phyloP scores from a whole-genome alignment of 2,113 vertebrate species.

The Atlantisia rogersi region DNA sequence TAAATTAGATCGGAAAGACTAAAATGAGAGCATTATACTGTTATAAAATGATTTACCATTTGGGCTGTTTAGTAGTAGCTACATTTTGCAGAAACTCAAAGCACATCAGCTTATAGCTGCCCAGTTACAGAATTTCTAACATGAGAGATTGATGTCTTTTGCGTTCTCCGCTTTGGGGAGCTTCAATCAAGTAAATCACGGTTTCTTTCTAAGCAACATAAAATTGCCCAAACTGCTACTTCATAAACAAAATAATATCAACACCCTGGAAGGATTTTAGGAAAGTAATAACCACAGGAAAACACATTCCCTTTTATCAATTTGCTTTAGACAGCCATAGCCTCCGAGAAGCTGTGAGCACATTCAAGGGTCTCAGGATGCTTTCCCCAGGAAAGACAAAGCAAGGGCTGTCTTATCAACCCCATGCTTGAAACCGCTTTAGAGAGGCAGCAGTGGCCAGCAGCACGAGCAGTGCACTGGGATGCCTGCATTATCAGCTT shows the following conservation, averaged over 20 bases:
- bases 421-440: neutral
- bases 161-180: neutral
- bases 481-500: neutral
- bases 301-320: neutral
- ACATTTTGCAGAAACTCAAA: constrained; percentile 18
- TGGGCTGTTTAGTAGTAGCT: neutral
- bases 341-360: neutral
- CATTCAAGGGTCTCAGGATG: accelerated
- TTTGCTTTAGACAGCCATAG: neutral
- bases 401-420: neutral
- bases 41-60: constrained; percentile 8
- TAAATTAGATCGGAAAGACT: constrained; percentile 4
- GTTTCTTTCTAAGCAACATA: constrained; percentile 11
- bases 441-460: accelerated
- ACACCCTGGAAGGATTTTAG: neutral
- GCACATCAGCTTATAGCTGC: neutral
- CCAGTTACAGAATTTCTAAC: neutral
- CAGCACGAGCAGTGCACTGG: neutral
- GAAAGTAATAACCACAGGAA: neutral
- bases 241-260: constrained; percentile 25
- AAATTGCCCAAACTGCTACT: constrained; percentile 9
- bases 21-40: neutral
- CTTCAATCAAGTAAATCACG: neutral
- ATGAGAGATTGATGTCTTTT: constrained; percentile 9
- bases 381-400: neutral